Base-by-base conservation (phyloP, 2,113 vertebrate genomes). In the Fregata magnificens region DNA sequence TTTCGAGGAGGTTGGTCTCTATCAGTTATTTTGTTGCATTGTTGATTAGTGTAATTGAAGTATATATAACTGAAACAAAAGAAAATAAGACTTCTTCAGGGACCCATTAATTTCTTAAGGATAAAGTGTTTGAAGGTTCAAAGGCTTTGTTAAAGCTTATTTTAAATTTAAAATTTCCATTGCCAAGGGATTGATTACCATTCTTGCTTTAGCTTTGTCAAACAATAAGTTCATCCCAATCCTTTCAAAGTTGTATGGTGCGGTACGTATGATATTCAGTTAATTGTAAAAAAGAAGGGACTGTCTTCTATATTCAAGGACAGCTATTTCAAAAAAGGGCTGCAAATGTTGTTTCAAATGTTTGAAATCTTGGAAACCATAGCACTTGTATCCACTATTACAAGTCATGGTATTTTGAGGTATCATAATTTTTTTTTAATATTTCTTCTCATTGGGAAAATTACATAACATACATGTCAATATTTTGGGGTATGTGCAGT, bases 31-130 rank as follows among this genome's bases (percentile, higher is more conserved):
- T 97, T 94, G 91, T 95, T 76, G 86, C 80, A 80, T 96, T 98
- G 98, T 98, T 98, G 98, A 97, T 98, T 98, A 98, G 97, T 96
- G 79, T 97, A 98, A 98, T 96, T 98, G 98, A 98, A 98, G 97
- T 94, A 94, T 97, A 97, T 97, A 98, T 97, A 98, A 97, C 77
- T 97, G 96, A 97, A 96, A 97, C 88, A 97, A 96, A 97, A 97
- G 91, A 96, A 98, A 98, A 97, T 97, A 97, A 95, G 96, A 94
- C 98, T 98, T 98, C 98, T 98, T 98, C 96, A 93, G 98, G 98
- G 98, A 98, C 98, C 97, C 97, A 98, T 98, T 98, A 98, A 98
- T 98, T 98, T 98, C 98, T 98, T 98, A 98, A 98, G 96, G 98
- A 98, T 97, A 97, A 97, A 98, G 95, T 97, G 97, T 98, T 98